phyloP scores from a whole-genome alignment of 2,113 vertebrate genomes.

The Hepsetus odoe region DNA sequence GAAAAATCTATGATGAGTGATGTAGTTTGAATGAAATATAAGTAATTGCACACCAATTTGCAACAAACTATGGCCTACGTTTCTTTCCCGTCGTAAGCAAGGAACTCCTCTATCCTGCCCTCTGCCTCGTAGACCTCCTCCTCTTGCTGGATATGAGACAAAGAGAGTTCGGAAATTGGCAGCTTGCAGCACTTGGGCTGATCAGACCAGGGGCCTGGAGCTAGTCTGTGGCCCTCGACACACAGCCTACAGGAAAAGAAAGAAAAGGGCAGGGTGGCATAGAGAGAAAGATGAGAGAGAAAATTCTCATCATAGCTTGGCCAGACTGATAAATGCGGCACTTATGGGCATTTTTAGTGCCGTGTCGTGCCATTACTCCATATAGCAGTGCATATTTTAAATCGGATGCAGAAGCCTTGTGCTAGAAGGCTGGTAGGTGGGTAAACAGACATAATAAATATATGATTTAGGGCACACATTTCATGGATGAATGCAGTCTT shows the following conservation, averaged over 20 bases:
- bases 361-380: constrained; percentile 25
- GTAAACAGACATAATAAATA: constrained; percentile 32
- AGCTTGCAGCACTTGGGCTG: constrained; percentile 34
- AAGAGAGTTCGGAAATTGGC: constrained; percentile 33
- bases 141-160: constrained; percentile 68
- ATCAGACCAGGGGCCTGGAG: constrained; percentile 57
- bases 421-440: constrained; percentile 19
- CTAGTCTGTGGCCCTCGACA: constrained; percentile 76
- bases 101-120: constrained; percentile 84
- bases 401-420: constrained; percentile 1
- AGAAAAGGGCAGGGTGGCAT: constrained; percentile 27
- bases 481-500: constrained; percentile 35
- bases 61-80: constrained; percentile 67
- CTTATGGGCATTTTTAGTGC: constrained; percentile 34
- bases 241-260: constrained; percentile 69
- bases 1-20: neutral
- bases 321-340: constrained; percentile 52
- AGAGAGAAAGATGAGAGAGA: constrained; percentile 19
- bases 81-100: constrained; percentile 82
- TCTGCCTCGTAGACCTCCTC: constrained; percentile 83
- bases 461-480: constrained; percentile 31
- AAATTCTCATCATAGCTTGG: neutral
- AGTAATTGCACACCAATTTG: neutral
- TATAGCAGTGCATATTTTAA: constrained; percentile 37
- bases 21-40: neutral